Percentiles rank a stretch among this genome's conserved stretches.
phyloP scores from a whole-genome alignment of 2,797 vertebrate species.

The Epinephelus coioides region DNA sequence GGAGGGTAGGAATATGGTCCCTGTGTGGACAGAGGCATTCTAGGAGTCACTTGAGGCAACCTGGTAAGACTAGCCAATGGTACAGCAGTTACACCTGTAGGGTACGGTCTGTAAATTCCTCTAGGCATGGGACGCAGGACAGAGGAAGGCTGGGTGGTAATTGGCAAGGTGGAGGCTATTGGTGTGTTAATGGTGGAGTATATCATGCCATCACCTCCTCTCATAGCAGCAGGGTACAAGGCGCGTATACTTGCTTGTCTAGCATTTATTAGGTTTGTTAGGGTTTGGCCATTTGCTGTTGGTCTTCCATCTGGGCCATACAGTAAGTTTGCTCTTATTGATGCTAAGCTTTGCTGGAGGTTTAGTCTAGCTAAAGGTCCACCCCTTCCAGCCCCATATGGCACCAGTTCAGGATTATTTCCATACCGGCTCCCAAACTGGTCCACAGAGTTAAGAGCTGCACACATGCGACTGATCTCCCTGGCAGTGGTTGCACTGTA shows the following conservation, averaged over 20 bases:
- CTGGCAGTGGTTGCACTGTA: constrained; percentile 98
- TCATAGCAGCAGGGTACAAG: constrained; percentile 92
- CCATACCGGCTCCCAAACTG: constrained; percentile 92
- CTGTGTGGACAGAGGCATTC: constrained; percentile 90
- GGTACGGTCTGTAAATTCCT: constrained; percentile 92
- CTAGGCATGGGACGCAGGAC: constrained; percentile 92
- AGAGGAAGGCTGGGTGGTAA: constrained; percentile 96
- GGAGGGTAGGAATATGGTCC: constrained; percentile 90
- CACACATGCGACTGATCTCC: constrained; percentile 98
- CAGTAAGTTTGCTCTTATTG: constrained; percentile 90
- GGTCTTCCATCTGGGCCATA: constrained; percentile 92
- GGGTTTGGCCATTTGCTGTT: constrained; percentile 86
- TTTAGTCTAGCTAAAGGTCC: constrained; percentile 84
- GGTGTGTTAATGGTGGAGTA: constrained; percentile 99
- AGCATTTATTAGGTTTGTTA: constrained; percentile 89
- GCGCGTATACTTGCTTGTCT: constrained; percentile 91
- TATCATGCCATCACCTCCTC: constrained; percentile 97
- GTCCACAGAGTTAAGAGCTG: constrained; percentile 97
- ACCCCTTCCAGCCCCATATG: constrained; percentile 88
- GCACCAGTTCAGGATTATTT: constrained; percentile 89
- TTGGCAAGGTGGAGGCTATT: constrained; percentile 98
- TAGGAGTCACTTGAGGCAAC: constrained; percentile 91
- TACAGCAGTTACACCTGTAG: constrained; percentile 91
- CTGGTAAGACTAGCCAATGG: constrained; percentile 94
- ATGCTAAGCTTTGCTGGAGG: constrained; percentile 88